A percentile compares a stretch with the other conserved stretches of the same genome.
These are phyloP conservation scores for Rattus rattus DNA, from an alignment of 2,113 vertebrate species.

Conservation along the genomic window DNA sequence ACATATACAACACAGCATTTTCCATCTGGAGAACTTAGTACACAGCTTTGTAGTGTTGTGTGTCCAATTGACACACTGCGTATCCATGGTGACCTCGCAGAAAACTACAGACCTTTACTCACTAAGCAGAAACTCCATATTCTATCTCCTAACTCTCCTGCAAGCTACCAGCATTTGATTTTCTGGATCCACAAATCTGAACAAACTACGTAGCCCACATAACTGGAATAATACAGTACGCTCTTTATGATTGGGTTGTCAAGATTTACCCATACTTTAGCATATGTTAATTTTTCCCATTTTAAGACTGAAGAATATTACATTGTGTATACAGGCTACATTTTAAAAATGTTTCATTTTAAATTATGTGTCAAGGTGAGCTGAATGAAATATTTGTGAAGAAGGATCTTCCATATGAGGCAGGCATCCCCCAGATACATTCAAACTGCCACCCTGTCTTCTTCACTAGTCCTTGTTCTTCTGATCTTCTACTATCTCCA, in stretches of 20 bases:
- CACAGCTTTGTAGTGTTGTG: not conserved
- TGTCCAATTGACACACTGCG: not conserved
- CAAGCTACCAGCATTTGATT: not conserved
- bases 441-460: not conserved
- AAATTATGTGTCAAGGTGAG: not conserved
- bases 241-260: not conserved
- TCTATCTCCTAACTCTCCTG: not conserved
- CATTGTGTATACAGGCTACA: not conserved
- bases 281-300: not conserved
- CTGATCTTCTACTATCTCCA: constrained; percentile 45
- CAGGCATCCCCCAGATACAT: not conserved
- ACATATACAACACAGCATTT: not conserved
- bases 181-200: not conserved
- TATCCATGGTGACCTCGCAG: not conserved
- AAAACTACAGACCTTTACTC: not conserved
- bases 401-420: not conserved
- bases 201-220: not conserved
- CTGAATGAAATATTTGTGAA: not conserved
- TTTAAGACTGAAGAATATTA: not conserved
- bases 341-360: not conserved
- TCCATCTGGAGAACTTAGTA: not conserved
- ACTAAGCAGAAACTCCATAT: not conserved
- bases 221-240: not conserved
- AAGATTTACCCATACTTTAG: not conserved
- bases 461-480: constrained; percentile 19